A percentile compares a stretch with the other conserved stretches of the same genome.
phyloP scores from a whole-genome alignment of 2,888 invertebrate species.

The Microctonus aethiopoides region DNA sequence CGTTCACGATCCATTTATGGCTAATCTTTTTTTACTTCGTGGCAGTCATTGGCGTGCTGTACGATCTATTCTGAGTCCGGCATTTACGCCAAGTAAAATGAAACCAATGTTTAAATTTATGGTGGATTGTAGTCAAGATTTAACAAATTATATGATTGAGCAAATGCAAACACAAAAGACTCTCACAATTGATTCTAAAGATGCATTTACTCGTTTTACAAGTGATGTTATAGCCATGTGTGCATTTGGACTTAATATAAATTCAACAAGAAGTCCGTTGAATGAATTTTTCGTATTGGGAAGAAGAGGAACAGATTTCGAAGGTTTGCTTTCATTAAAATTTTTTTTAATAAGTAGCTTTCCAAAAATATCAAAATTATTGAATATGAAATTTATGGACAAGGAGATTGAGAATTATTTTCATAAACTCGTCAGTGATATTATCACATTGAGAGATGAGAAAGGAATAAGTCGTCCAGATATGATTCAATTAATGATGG shows the following conservation, averaged over 20 bases:
- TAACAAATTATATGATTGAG: constrained; percentile 49
- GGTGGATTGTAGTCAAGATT: constrained; percentile 54
- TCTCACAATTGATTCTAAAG: constrained; percentile 55
- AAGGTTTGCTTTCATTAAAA: constrained; percentile 37
- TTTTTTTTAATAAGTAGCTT: constrained; percentile 30
- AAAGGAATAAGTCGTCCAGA: constrained; percentile 50
- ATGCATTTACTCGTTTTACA: constrained; percentile 50
- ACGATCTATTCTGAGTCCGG: constrained; percentile 69
- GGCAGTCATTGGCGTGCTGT: constrained; percentile 70
- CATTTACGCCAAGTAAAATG: constrained; percentile 73
- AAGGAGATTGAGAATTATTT: constrained; percentile 36
- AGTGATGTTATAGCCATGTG: constrained; percentile 56
- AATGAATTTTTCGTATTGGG: constrained; percentile 56
- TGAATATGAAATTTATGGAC: constrained; percentile 12
- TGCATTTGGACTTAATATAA: constrained; percentile 54
- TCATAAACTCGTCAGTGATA: constrained; percentile 33
- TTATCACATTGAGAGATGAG: constrained; percentile 35
- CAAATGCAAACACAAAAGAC: constrained; percentile 31
- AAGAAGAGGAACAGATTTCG: constrained; percentile 46
- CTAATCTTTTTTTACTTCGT: constrained; percentile 44
- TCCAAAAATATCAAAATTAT: constrained; percentile 27
- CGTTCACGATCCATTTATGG: constrained; percentile 46
- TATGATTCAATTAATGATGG: constrained; percentile 45
- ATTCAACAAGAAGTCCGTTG: constrained; percentile 53
- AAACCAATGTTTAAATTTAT: constrained; percentile 70